Evolutionary conservation across 2,797 vertebrate species (phyloP).

Genomic region (Enteromius afrohamiltoni): DNA sequence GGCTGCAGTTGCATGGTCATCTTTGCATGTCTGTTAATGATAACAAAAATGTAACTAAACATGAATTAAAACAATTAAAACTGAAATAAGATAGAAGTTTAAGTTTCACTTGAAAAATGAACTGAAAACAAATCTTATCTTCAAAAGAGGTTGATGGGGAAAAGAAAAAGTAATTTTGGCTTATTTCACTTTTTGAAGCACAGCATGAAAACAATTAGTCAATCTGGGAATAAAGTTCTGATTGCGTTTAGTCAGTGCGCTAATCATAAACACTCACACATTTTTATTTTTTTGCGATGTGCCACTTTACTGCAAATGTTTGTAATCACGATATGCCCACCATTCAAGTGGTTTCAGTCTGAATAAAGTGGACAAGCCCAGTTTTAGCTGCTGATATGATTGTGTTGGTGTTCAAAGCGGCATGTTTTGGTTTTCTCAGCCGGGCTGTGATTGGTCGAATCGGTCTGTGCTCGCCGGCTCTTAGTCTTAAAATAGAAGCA

Average conservation of each 20-base stretch:
- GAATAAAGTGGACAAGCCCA: background rate
- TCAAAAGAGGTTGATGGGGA: too few relatives aligned
- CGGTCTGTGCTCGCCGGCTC: background rate
- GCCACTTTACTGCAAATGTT: background rate
- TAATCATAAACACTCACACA: background rate
- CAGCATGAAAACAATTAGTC: too few relatives aligned
- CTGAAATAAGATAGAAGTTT: too few relatives aligned
- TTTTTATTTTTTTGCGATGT: background rate
- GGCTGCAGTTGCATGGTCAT: background rate
- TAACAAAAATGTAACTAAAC: too few relatives aligned
- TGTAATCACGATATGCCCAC: background rate
- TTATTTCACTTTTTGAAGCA: too few relatives aligned
- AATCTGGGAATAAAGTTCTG: background rate
- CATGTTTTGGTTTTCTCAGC: background rate
- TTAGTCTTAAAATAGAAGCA: slow-evolving; percentile 2
- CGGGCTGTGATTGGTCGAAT: background rate
- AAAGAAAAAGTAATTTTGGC: too few relatives aligned
- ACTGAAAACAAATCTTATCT: too few relatives aligned
- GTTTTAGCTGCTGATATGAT: background rate
- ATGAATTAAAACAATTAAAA: too few relatives aligned
- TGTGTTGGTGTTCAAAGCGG: background rate
- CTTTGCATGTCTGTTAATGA: too few relatives aligned
- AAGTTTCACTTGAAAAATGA: too few relatives aligned
- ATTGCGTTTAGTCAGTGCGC: background rate
- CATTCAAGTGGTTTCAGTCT: background rate